Base-by-base conservation (phyloP, 35 echinoderm and acorn worm species). In the Hemicentrotus pulcherrimus region DNA sequence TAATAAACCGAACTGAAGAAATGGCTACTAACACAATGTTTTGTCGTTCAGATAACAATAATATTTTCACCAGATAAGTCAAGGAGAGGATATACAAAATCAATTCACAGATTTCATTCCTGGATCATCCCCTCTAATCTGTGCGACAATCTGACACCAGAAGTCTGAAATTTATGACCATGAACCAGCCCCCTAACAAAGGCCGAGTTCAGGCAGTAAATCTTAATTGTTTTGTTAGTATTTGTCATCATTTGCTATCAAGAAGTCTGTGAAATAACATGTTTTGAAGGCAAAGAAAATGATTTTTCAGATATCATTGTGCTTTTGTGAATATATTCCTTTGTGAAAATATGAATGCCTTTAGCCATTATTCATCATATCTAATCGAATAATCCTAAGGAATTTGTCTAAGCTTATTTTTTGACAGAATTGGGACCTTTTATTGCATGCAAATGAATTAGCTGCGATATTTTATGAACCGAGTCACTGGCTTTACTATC, bases 291-390 rank as follows among this genome's bases (percentile, higher is more conserved):
- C 65, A n/a, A 78, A 78, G 65, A 78, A 78, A 78, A 78, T 78
- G 22, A 78, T 78, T 28, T 78, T 78, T 28, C 22, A 78, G 65
- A 28, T 78, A 28, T 22, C 65, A 78, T 78, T 78, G 65, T 78
- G 22, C 65, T 78, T 78, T 78, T 28, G 65, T 78, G 65, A 78
- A 78, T 78, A 78, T 78, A 78, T 78, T 78, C 65, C 24, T 78
- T 78, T n/a, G 65, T 78, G 28, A 22, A 78, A 4, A 22, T 59
- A 1, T 55, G 50, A 70, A n/a, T 78, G 65, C 65, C 65, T 78
- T 22, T n/a, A 78, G 65, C 65, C 65, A 78, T 78, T 78, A 78
- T 78, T 78, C 65, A n/a, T 78, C 65, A 78, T 78, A 78, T 78
- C 22, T 28, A n/a, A 78, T 78, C 65, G 7, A n/a, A n/a, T n/a